Percentiles rank a stretch among this genome's conserved stretches.
Evolutionary conservation across 2,113 vertebrate genomes (phyloP).

Genomic region (Empidonax alnorum): DNA sequence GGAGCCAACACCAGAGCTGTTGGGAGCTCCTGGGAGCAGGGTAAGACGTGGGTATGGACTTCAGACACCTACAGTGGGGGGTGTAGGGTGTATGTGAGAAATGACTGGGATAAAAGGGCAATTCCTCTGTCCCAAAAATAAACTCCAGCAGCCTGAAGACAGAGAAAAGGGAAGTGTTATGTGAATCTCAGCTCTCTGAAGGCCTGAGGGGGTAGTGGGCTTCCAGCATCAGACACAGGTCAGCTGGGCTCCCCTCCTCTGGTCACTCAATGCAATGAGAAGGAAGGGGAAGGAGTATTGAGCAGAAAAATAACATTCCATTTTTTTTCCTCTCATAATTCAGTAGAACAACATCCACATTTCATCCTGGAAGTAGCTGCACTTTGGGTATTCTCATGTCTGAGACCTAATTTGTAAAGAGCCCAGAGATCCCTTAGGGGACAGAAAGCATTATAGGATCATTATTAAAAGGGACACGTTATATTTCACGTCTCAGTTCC

Average conservation of each 20-base stretch:
- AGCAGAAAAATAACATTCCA: not conserved
- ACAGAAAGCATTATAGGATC: not conserved
- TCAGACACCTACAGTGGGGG: not conserved
- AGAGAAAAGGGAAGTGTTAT: not conserved
- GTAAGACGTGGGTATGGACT: accelerated
- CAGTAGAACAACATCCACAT: not conserved
- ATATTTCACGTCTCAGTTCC: not conserved
- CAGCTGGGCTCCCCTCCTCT: not conserved
- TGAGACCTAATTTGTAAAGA: constrained; percentile 19
- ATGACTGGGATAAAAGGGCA: not conserved
- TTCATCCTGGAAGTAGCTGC: constrained; percentile 3
- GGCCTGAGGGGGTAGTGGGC: not conserved
- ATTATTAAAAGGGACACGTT: constrained; percentile 8
- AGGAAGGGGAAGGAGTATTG: not conserved
- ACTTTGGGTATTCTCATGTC: not conserved
- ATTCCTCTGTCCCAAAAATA: not conserved
- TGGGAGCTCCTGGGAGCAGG: not conserved
- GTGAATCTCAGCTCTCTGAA: not conserved
- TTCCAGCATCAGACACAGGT: not conserved
- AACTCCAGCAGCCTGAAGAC: not conserved
- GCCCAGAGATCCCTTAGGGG: not conserved
- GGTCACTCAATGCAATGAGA: not conserved
- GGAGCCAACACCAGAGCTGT: not conserved
- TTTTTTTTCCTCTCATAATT: not conserved
- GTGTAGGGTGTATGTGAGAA: not conserved